A percentile compares a stretch with the other conserved stretches of the same genome.
Evolutionary conservation across 2,888 invertebrate species (phyloP).

Genomic region (Xylota segnis): DNA sequence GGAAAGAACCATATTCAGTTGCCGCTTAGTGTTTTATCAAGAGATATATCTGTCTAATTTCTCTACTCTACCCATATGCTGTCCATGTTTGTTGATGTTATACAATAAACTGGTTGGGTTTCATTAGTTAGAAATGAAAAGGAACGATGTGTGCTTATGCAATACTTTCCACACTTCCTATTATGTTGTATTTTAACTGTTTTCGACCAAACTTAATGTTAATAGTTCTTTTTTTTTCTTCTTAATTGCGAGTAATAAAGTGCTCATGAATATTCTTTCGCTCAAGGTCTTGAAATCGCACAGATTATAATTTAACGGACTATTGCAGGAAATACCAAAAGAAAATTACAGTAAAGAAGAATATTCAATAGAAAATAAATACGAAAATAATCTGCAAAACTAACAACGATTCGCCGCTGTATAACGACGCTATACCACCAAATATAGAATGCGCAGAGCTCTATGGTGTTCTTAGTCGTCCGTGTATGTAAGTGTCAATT

Average conservation of each 20-base stretch:
- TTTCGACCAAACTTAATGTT: background rate
- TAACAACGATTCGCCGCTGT: slow-evolving; percentile 3
- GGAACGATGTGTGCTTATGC: too few relatives aligned
- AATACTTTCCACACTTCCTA: background rate
- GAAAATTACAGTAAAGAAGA: background rate
- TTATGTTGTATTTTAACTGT: slow-evolving; percentile 23
- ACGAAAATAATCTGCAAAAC: slow-evolving; percentile 36
- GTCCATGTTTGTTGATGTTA: too few relatives aligned
- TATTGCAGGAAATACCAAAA: slow-evolving; percentile 51
- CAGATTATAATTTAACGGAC: slow-evolving; percentile 45
- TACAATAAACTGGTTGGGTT: too few relatives aligned
- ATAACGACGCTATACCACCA: slow-evolving; percentile 1
- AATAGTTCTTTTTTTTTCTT: slow-evolving; percentile 5
- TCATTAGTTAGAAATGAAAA: too few relatives aligned
- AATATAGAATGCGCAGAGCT: slow-evolving; percentile 28
- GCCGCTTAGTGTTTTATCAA: too few relatives aligned
- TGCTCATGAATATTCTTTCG: slow-evolving; percentile 38
- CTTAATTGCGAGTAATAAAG: slow-evolving; percentile 35
- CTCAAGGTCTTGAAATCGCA: slow-evolving; percentile 47
- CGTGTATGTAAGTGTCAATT: slow-evolving; percentile 71
- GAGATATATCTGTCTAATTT: too few relatives aligned
- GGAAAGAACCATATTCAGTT: too few relatives aligned
- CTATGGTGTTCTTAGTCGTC: slow-evolving; percentile 23
- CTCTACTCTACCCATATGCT: too few relatives aligned
- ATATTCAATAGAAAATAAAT: slow-evolving; percentile 25